phyloP scores from a whole-genome alignment of 2,113 vertebrate genomes.

The Ursus arctos region DNA sequence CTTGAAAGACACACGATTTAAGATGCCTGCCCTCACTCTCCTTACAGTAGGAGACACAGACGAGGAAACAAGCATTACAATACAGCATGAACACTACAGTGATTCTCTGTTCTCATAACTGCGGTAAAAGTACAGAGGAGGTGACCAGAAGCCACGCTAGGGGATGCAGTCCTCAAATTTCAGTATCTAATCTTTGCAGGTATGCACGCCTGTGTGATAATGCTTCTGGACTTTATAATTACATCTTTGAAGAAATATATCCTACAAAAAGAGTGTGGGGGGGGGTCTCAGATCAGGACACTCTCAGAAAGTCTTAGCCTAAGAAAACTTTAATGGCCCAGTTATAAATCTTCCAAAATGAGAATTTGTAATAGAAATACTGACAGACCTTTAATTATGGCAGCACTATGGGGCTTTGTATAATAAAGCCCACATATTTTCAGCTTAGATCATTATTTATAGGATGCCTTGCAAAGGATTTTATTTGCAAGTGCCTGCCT shows the following conservation, averaged over 20 bases:
- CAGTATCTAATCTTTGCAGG: neutral
- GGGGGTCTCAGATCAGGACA: constrained; percentile 68
- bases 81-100: neutral
- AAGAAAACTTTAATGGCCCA: constrained; percentile 84
- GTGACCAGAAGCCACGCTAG: neutral
- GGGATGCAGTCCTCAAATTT: neutral
- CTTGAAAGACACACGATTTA: neutral
- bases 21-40: neutral
- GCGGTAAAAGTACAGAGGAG: neutral
- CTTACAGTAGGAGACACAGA: neutral
- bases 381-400: constrained; percentile 87
- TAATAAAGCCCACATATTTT: constrained; percentile 86
- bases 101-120: neutral
- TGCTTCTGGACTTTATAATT: neutral
- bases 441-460: constrained; percentile 87
- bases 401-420: constrained; percentile 85
- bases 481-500: constrained; percentile 83
- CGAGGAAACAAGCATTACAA: constrained; percentile 33
- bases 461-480: constrained; percentile 85
- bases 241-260: constrained; percentile 60
- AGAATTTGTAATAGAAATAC: constrained; percentile 87
- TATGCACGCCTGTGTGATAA: neutral
- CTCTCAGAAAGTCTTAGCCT: constrained; percentile 83
- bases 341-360: constrained; percentile 88
- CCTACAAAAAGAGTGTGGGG: constrained; percentile 64